Evolutionary conservation across 2,797 vertebrate genomes (phyloP).

Genomic region (Arrhamphus sclerolepis): DNA sequence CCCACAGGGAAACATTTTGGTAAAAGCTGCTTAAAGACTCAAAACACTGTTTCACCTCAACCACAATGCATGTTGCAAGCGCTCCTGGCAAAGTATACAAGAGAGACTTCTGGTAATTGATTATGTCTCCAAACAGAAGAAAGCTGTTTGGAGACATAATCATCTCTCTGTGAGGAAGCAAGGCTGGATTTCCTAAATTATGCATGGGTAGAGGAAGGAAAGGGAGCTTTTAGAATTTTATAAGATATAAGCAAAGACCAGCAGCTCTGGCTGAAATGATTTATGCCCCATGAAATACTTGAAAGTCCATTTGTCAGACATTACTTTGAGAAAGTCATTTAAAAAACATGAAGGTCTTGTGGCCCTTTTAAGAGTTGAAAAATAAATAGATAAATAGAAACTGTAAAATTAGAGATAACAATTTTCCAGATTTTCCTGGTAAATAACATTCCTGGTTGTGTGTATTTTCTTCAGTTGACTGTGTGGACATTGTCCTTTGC

Average conservation of each 20-base stretch:
- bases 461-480: conserved; percentile 84
- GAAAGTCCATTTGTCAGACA: conserved; percentile 42
- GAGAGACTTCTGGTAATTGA: conserved; percentile 79
- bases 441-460: neutral
- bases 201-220: conserved; percentile 79
- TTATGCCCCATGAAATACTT: conserved; percentile 57
- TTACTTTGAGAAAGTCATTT: conserved; percentile 36
- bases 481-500: conserved; percentile 89
- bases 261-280: conserved; percentile 60
- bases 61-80: conserved; percentile 55
- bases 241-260: conserved; percentile 71
- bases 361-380: neutral
- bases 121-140: conserved; percentile 77
- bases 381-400: neutral
- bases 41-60: conserved; percentile 51
- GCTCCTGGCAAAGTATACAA: conserved; percentile 59
- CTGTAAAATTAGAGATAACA: neutral
- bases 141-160: conserved; percentile 72
- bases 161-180: conserved; percentile 67
- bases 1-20: conserved; percentile 57
- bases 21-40: conserved; percentile 55
- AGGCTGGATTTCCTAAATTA: conserved; percentile 82
- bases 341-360: conserved; percentile 20
- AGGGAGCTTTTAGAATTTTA: conserved; percentile 80
- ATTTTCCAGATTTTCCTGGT: no score